Evolutionary conservation across 2,888 invertebrate species (phyloP).

Genomic region (Lasioglossum figueresi): DNA sequence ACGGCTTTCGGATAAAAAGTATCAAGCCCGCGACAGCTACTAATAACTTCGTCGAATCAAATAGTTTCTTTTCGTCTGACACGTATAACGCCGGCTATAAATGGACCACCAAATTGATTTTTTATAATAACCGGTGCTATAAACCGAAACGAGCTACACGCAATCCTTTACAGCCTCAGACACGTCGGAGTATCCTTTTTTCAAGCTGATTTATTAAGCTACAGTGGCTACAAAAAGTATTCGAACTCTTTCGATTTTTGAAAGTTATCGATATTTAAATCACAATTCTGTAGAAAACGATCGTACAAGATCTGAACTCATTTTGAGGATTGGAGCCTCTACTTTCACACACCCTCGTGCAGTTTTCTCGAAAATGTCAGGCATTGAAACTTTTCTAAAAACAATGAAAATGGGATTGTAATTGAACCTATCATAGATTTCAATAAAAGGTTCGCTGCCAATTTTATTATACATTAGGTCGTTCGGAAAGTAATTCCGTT

Average conservation of each 20-base stretch:
- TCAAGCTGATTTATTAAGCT: background rate
- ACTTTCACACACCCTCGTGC: background rate
- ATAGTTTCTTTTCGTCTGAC: background rate
- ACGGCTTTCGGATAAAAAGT: conserved; percentile 47
- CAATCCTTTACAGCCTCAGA: background rate
- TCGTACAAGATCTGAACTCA: background rate
- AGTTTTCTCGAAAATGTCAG: too few species aligned
- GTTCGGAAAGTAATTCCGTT: too few species aligned
- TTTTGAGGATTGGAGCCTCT: background rate
- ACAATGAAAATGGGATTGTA: too few species aligned
- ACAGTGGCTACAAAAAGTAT: background rate
- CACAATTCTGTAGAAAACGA: background rate
- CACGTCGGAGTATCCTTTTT: background rate
- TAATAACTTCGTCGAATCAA: conserved; percentile 46
- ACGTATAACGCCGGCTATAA: background rate
- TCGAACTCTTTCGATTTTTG: background rate
- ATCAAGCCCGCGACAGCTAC: conserved; percentile 37
- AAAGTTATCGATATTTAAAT: background rate
- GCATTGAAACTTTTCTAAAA: too few species aligned
- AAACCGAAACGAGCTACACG: background rate
- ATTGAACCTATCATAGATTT: too few species aligned
- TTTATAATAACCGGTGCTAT: background rate
- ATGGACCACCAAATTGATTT: background rate
- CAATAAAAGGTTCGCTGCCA: too few species aligned
- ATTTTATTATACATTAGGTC: too few species aligned